Conservation (phyloP, 1,140 invertebrate species). For the Xylocopa sonorina region DNA sequence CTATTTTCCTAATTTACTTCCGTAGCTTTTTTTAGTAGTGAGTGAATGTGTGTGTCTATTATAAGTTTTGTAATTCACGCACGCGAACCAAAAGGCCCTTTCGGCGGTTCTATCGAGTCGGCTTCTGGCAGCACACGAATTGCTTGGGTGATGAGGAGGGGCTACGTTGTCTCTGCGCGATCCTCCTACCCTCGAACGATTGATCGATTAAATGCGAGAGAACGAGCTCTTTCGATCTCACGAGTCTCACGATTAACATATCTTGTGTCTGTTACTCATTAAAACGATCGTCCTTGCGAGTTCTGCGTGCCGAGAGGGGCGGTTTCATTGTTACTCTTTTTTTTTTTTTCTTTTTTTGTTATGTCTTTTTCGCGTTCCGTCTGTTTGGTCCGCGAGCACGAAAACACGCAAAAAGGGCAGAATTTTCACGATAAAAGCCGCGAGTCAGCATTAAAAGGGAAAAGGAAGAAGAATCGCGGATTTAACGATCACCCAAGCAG, state of each 20-base stretch:
- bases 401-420: background rate
- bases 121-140: slow-evolving; percentile 76
- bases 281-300: background rate
- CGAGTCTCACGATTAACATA: too few relatives aligned
- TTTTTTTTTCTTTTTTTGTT: background rate
- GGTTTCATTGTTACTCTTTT: too few relatives aligned
- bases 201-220: background rate
- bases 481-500: slow-evolving; percentile 78
- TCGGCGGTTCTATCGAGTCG: slow-evolving; percentile 66
- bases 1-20: slow-evolving; percentile 60
- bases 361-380: too few relatives aligned
- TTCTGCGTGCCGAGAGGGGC: background rate
- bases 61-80: slow-evolving; percentile 69
- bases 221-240: background rate
- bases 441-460: background rate
- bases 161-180: background rate
- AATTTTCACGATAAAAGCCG: background rate
- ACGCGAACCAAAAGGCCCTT: slow-evolving; percentile 76
- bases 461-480: slow-evolving; percentile 35
- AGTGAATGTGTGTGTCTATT: slow-evolving; percentile 79
- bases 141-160: slow-evolving; percentile 79
- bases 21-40: slow-evolving; percentile 79
- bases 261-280: too few relatives aligned
- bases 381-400: background rate
- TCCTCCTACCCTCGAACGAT: slow-evolving; percentile 10